Conservation (phyloP, 2,888 invertebrate species). For the Synergus gifuensis region DNA sequence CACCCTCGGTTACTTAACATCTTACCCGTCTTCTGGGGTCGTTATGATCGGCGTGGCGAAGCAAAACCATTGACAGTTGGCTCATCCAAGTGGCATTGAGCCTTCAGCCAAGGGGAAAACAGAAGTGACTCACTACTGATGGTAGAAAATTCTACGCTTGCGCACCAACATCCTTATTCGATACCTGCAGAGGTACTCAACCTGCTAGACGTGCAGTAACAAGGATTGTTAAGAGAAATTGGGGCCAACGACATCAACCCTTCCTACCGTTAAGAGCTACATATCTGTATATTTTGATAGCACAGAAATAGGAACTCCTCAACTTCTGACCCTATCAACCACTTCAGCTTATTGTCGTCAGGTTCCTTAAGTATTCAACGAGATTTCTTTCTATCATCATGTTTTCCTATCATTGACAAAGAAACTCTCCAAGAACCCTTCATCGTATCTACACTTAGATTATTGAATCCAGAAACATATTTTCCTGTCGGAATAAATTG, state of each 20-base stretch:
- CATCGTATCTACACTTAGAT: neutral
- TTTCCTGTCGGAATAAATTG: neutral
- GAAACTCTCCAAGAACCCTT: neutral
- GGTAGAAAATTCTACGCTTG: slow-evolving; percentile 16
- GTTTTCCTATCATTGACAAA: neutral
- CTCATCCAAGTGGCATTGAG: slow-evolving; percentile 23
- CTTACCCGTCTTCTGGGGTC: neutral
- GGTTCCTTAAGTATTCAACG: neutral
- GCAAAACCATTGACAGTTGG: neutral
- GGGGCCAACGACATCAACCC: slow-evolving; percentile 15
- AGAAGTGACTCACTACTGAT: neutral
- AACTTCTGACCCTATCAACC: slow-evolving; percentile 1
- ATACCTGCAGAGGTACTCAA: slow-evolving; percentile 9
- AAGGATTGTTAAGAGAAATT: neutral
- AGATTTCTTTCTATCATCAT: neutral
- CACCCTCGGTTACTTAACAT: neutral
- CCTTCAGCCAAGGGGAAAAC: neutral
- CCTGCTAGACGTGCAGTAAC: neutral
- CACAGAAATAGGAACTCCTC: neutral
- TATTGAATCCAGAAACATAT: neutral
- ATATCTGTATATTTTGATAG: neutral
- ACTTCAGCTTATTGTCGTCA: neutral
- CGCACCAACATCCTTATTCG: neutral
- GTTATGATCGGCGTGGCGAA: neutral
- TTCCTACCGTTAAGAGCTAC: neutral